Percentiles rank a stretch among this genome's conserved stretches.
Conservation (phyloP, 2,888 invertebrate genomes). For the Archips crataeganus region DNA sequence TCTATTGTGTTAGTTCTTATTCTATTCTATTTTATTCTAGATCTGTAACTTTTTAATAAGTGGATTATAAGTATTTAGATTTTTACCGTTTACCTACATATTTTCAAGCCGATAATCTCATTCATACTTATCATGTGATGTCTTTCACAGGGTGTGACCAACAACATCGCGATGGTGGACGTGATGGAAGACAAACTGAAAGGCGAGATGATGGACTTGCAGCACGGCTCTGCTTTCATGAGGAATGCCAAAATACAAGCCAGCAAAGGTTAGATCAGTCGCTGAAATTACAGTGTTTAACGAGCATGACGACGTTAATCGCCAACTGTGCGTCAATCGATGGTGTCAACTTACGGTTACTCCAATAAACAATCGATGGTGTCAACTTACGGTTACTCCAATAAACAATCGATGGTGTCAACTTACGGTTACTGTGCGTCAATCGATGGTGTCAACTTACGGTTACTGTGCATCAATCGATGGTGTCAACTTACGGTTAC, state of each 20-base stretch:
- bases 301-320: background rate
- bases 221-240: conserved; percentile 94
- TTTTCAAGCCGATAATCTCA: too few species aligned
- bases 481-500: background rate
- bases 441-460: background rate
- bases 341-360: background rate
- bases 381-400: background rate
- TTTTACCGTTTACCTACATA: background rate
- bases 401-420: background rate
- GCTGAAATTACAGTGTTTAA: background rate
- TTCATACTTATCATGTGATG: too few species aligned
- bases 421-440: background rate
- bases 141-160: conserved; percentile 88
- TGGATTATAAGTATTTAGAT: background rate
- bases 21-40: too few species aligned
- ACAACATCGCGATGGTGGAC: conserved; percentile 93
- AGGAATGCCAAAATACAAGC: conserved; percentile 92
- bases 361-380: background rate
- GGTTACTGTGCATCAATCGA: background rate
- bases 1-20: too few species aligned
- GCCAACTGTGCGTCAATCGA: too few species aligned
- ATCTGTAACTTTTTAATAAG: background rate
- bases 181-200: conserved; percentile 92
- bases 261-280: conserved; percentile 64
- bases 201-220: conserved; percentile 96